Evolutionary conservation across 2,113 vertebrate genomes (phyloP), one percentile per base, ranked within the genome.

Genomic region (Catharus bicknelli): DNA sequence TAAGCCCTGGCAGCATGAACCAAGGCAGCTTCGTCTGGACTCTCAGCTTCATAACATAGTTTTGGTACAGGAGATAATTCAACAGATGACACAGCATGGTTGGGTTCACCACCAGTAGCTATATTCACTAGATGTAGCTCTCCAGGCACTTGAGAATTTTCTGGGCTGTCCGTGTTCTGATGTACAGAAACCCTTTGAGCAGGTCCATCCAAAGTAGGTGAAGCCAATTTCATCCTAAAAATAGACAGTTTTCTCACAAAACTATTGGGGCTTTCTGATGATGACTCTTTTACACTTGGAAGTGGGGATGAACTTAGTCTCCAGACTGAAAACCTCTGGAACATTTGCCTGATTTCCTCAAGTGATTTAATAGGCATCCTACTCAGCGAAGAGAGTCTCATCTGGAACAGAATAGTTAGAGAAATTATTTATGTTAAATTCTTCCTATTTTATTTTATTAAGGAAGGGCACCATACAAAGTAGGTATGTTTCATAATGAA

Each of bases 261-360:
- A 93, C 86, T 94, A 21, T 15, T 85, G 16, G 98, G 95, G 84
- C 96, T 97, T 72, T 97, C 97, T 34, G 95, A 70, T 12, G 69
- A 93, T 4, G 93, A 70, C 20, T 96, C 96, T 43, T 96, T 97
- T 61, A 90, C 42, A 38, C 63, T 48, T 40, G 93, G 74, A 32
- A 97, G 90, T 5, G 98, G 94, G 5, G 97, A 84, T 8, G 98
- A 95, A 64, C 97, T 97, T 38, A 97, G 96, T 40, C 97, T 98
- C 38, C 98, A 96, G 51, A 98, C 96, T 47, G 98, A 98, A 62
- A 99, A 92, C 73, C 97, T 98, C 96, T 99, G 99, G 87, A 99
- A 98, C 90, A 99, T 97, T 38, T 97, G 97, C 93, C 98, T 99
- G 90, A 99, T 97, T 57, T 99, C 99, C 86, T 99, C 98, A 72